Conservation (phyloP, 2,113 vertebrate genomes). For the Thalassarche chlororhynchos region DNA sequence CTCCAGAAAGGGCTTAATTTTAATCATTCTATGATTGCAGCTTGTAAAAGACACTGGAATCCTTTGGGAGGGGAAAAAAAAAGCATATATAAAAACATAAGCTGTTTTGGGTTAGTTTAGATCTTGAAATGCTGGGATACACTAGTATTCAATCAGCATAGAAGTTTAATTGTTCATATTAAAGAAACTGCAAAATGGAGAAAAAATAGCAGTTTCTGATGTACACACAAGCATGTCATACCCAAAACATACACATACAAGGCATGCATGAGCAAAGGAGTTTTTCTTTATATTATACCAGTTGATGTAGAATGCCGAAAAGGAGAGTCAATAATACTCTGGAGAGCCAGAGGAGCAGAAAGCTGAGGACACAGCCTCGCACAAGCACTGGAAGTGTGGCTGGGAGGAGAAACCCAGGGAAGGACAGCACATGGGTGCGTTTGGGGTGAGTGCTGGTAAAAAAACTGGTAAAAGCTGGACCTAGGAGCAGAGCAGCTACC, state of each 20-base stretch:
- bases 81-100: background rate
- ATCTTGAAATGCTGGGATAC: background rate
- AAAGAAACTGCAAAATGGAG: background rate
- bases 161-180: background rate
- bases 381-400: background rate
- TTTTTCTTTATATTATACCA: background rate
- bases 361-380: background rate
- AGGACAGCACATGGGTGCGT: rapidly evolving
- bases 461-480: background rate
- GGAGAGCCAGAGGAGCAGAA: background rate
- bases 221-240: background rate
- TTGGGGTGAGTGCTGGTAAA: background rate
- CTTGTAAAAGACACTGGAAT: background rate
- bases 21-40: background rate
- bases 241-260: background rate
- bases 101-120: background rate
- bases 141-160: background rate
- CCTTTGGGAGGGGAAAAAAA: background rate
- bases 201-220: background rate
- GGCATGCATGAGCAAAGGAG: rapidly evolving
- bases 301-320: background rate
- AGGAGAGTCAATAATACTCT: background rate
- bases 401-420: background rate
- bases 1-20: background rate
- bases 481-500: background rate